Conservation (phyloP, 2,113 vertebrate genomes). For the Empidonax alnorum region DNA sequence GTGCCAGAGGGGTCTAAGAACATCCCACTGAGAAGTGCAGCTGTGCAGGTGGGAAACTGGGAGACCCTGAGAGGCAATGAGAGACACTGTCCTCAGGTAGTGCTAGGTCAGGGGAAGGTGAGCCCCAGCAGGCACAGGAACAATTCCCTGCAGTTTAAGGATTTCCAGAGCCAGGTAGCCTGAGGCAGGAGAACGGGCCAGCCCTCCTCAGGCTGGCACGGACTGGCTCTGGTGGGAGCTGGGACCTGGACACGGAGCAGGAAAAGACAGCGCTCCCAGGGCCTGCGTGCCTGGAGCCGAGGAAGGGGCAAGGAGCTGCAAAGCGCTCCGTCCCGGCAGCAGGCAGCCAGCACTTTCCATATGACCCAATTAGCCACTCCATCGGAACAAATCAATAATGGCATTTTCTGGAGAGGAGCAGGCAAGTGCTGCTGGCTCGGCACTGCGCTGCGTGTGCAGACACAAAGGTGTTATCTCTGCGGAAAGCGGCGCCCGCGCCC, state of each 20-base stretch:
- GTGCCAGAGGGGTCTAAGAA: background rate
- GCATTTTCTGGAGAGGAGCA: constrained; percentile 39
- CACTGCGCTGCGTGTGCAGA: background rate
- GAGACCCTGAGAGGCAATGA: background rate
- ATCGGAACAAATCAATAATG: constrained; percentile 57
- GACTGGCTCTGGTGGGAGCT: background rate
- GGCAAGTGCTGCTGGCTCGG: constrained; percentile 37
- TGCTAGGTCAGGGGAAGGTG: background rate
- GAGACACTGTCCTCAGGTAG: background rate
- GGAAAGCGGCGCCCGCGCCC: accelerated
- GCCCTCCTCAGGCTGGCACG: background rate
- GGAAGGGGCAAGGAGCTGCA: background rate
- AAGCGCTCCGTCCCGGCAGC: background rate
- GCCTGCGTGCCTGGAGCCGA: accelerated
- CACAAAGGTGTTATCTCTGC: background rate
- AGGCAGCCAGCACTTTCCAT: constrained; percentile 22
- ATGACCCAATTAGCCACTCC: constrained; percentile 69
- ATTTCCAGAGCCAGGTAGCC: background rate
- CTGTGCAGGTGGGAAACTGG: background rate
- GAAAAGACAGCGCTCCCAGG: accelerated
- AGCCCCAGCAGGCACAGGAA: background rate
- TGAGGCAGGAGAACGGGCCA: background rate
- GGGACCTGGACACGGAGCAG: accelerated
- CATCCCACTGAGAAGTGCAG: background rate
- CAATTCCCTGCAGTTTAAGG: background rate